Base-by-base conservation (phyloP, 2,888 invertebrate species). In the Agrochola litura region DNA sequence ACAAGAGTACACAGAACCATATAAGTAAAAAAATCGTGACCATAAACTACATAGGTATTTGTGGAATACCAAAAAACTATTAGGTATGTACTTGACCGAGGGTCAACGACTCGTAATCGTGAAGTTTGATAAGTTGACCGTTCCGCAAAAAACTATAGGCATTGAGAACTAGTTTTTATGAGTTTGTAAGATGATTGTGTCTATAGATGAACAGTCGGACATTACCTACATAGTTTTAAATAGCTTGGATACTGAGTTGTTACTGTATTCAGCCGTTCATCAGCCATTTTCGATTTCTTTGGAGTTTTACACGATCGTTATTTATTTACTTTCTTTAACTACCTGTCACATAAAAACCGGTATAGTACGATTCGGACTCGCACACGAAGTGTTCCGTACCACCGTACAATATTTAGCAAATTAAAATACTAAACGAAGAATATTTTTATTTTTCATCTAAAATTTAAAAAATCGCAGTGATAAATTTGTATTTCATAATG, bases 71-170 rank as follows among this genome's bases (percentile, higher is more conserved):
- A 77, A 73, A 78, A 66, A 49, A 56, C 22, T 5, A 61, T 49
- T 52, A 25, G n/a, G 14, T 49, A 49, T 8, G 25, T 37, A 77
- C 64, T 56, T 30, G 58, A 79, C 22, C 46, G 25, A 22, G 71
- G 83, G 71, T 88, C 84, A 73, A 71, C 41, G 77, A 67, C 72
- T 65, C 56, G 41, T 73, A 78, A 87, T 85, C 85, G 52, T 56
- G 30, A 63, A 63, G 37, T 56, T 52, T 72, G 70, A 73, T 81
- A 81, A 76, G 73, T 74, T 66, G 43, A 66, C 46, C 30, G 52
- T 19, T n/a, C 22, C 43, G 43, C 58, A 81, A 83, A 80, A 80
- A 81, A 63, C 19, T 58, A 43, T 25, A 64, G 54, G 43, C 37
- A 78, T 71, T 68, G 41, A 67, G 54, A 71, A 76, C 76, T 67